Evolutionary conservation across 2,888 invertebrate species (phyloP).

Genomic region (Byasa hedistus): DNA sequence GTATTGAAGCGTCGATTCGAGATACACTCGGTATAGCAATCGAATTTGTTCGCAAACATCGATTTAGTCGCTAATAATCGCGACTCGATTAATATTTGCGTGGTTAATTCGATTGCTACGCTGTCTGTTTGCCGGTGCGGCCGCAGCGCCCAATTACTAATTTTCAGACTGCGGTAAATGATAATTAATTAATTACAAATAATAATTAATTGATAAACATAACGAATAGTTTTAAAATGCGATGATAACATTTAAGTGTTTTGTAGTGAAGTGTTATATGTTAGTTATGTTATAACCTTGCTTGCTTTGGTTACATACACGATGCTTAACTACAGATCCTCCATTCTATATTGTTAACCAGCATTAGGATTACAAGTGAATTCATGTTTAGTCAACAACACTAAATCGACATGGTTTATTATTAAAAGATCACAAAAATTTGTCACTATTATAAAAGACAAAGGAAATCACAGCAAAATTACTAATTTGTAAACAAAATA

Average conservation of each 20-base stretch:
- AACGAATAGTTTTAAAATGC: neutral
- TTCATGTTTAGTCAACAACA: no score
- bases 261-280: neutral
- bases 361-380: no score
- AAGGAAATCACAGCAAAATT: no score
- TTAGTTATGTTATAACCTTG: no score
- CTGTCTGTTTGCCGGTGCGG: slow-evolving; percentile 22
- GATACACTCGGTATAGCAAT: slow-evolving; percentile 1
- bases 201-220: slow-evolving; percentile 12
- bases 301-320: no score
- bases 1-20: neutral
- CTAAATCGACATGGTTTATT: no score
- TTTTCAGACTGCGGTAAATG: slow-evolving; percentile 11
- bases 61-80: slow-evolving; percentile 28
- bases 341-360: no score
- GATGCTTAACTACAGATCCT: no score
- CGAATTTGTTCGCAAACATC: slow-evolving; percentile 19
- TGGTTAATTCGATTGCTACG: slow-evolving; percentile 20
- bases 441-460: no score
- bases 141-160: slow-evolving; percentile 19
- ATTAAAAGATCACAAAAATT: no score
- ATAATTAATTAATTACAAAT: slow-evolving; percentile 27
- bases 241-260: no score
- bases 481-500: no score
- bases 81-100: slow-evolving; percentile 15